phyloP scores from a whole-genome alignment of 2,113 vertebrate genomes.

The Condylura cristata region DNA sequence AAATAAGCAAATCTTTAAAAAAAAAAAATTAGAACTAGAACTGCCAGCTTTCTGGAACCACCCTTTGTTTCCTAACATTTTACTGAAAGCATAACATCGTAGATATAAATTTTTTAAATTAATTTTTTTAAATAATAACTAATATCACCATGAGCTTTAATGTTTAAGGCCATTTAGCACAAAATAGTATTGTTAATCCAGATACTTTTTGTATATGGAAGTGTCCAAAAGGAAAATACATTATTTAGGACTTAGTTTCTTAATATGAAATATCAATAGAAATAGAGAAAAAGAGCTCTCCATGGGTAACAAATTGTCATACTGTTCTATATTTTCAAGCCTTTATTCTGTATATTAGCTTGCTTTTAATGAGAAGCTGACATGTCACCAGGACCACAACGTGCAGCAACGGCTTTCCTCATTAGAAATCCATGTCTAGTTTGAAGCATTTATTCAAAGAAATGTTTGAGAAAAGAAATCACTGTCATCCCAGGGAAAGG shows the following conservation, averaged over 20 bases:
- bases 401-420: not conserved
- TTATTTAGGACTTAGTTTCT: slow-evolving; percentile 21
- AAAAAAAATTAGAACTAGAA: not conserved
- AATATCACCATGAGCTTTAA: slow-evolving; percentile 17
- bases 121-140: not conserved
- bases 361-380: not conserved
- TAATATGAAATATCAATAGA: not conserved
- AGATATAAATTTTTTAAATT: too few relatives aligned
- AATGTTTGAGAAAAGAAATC: slow-evolving; percentile 10
- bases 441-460: not conserved
- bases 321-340: not conserved
- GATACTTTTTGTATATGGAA: not conserved
- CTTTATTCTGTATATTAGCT: not conserved
- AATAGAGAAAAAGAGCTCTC: not conserved
- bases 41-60: not conserved
- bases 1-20: too few relatives aligned
- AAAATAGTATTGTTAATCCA: not conserved
- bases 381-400: not conserved
- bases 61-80: not conserved
- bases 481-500: not conserved
- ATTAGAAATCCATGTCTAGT: not conserved
- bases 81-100: not conserved
- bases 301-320: not conserved
- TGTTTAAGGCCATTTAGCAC: not conserved
- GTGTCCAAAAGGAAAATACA: not conserved